Conservation (phyloP, 2,113 vertebrate species). For the Leiothrix lutea region DNA sequence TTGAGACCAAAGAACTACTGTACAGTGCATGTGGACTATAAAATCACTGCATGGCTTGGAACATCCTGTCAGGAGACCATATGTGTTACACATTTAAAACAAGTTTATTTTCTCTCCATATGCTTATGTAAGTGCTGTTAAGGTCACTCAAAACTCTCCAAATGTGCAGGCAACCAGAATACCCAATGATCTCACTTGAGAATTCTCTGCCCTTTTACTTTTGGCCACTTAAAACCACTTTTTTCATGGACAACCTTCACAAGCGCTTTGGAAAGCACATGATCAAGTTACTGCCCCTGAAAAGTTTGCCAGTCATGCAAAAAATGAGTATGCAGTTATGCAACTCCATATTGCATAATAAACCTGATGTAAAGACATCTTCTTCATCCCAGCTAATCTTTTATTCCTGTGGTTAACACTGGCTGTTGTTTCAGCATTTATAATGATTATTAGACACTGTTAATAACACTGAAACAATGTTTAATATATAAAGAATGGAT, state of each 20-base stretch:
- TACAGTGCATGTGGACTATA: background rate
- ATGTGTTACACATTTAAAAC: background rate
- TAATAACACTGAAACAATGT: background rate
- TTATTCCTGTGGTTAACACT: background rate
- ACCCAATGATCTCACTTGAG: background rate
- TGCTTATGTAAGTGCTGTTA: slow-evolving; percentile 6
- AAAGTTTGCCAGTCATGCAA: background rate
- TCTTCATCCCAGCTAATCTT: background rate
- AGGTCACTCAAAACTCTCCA: background rate
- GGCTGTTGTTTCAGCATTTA: background rate
- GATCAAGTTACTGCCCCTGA: background rate
- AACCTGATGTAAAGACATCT: background rate
- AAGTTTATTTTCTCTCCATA: slow-evolving; percentile 9
- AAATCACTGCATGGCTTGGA: background rate
- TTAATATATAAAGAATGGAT: background rate
- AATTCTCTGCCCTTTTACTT: background rate
- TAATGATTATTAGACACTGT: background rate
- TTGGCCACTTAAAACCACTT: background rate
- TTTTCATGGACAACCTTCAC: background rate
- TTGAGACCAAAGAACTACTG: background rate
- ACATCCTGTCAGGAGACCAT: slow-evolving; percentile 21
- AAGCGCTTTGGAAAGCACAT: background rate
- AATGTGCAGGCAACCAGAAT: background rate
- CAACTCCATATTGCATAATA: background rate
- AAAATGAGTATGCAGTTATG: background rate